Base-by-base conservation (phyloP, 1,140 invertebrate genomes). In the Aphidius ervi region DNA sequence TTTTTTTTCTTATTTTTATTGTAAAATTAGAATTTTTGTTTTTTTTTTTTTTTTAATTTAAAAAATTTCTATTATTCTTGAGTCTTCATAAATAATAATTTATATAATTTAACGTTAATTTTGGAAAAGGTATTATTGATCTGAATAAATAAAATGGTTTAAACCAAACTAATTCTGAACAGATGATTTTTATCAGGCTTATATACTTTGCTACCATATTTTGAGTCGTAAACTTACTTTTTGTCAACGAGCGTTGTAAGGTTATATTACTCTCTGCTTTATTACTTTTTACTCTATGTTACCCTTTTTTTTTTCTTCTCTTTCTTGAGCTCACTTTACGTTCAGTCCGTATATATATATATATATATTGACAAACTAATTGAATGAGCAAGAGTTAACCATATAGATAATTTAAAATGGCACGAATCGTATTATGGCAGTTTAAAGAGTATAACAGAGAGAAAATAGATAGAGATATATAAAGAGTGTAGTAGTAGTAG, bases 381-480 rank as follows among this genome's bases (percentile, higher is more conserved):
- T 10, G 49, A 39, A 52, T 39, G 49, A 23, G 40, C 49, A 52
- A 23, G 49, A 39, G 39, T 39, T 39, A 52, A 52, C 49, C 49
- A 52, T 52, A 52, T 39, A 52, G 40, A 41, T 39, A 52, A 52
- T 52, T 37, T 37, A 16, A 52, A 52, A 52, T 52, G 49, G 49
- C 49, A 52, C 23, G 49, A 52, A 52, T 52, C 31, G 49, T 37
- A 52, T 52, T 52, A 52, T 52, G 42, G 6, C 9, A 43, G 6
- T 43, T 43, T 43, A 7, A 52, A 37, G 20, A 42, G 41, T 42
- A 7, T 3, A 39, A 52, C 37, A 52, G 9, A 9, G 9, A 40
- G n/a, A 40, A 40, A 2, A 39, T 10, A n/a, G 40, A 10, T 7
- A 40, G 2, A 9, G 50, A 16, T 50, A 37, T 50, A 37, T 5